phyloP scores from a whole-genome alignment of 2,888 invertebrate genomes.

The Nezara viridula region DNA sequence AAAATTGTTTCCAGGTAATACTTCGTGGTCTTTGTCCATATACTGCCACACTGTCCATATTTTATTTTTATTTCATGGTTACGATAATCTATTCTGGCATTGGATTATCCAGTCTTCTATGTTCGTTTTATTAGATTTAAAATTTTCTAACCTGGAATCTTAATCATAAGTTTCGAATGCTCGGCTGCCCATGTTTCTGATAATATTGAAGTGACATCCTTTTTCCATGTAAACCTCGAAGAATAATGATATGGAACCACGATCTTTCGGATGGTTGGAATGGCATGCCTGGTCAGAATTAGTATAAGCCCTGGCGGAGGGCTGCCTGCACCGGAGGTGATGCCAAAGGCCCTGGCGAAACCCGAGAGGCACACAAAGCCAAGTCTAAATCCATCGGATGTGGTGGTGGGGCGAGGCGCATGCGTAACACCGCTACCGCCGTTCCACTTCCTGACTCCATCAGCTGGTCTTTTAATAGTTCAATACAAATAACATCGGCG shows the following conservation, averaged over 20 bases:
- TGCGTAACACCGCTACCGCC: not conserved
- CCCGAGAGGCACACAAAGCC: conserved; percentile 10
- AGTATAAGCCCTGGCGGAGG: not conserved
- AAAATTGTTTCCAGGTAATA: too few species aligned
- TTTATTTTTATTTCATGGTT: too few species aligned
- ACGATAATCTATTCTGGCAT: too few species aligned
- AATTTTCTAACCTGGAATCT: not conserved
- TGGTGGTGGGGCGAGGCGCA: not conserved
- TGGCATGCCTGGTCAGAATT: conserved; percentile 11
- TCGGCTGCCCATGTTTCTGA: not conserved
- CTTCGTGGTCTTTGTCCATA: too few species aligned
- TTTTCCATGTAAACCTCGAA: not conserved
- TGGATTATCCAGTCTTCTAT: not conserved
- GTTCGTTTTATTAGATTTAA: not conserved
- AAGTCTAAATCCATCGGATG: conserved; percentile 23
- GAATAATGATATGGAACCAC: not conserved
- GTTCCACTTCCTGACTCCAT: not conserved
- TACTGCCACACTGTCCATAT: too few species aligned
- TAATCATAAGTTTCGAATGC: not conserved
- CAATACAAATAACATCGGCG: not conserved
- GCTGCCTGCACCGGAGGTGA: not conserved
- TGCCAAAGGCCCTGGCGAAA: conserved; percentile 16
- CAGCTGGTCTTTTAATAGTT: conserved; percentile 11
- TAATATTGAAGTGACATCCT: not conserved
- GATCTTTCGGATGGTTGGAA: not conserved